Base-by-base conservation (phyloP, 1,140 invertebrate genomes). In the Maconellicoccus hirsutus region DNA sequence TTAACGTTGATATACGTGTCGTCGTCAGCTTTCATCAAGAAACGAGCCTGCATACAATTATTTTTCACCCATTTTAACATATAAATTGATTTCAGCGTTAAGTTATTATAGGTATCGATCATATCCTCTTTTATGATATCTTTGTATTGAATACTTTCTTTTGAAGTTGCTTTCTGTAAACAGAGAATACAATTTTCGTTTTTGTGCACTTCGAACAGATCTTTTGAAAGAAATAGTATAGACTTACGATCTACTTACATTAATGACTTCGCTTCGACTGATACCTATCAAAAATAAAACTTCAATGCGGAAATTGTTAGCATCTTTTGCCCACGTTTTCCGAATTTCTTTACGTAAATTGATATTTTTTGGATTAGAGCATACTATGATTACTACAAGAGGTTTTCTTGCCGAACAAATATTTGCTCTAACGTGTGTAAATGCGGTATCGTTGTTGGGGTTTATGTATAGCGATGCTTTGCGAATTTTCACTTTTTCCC, bases 121-220 rank as follows among this genome's bases (percentile, higher is more conserved):
- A 95, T 96, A 70, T 86, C 86, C 79, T 94, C 92, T 80, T 95
- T 90, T 52, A 98, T 88, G n/a, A 98, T 87, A 79, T 98, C 94
- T 27, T 87, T 85, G 75, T 87, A 86, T 27, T 80, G 79, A 1
- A 83, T 78, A 59, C 80, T 84, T 76, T 89, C 88, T 42, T 84
- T 81, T 2, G 79, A 6, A 12, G 29, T 33, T 33, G 3, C 12
- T 33, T 3, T 12, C 3, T 33, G 29, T 33, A 12, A 33, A n/a
- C n/a, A n/a, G n/a, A n/a, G n/a, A n/a, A n/a, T n/a, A n/a, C n/a
- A n/a, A n/a, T n/a, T n/a, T 12, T 33, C 12, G 29, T n/a, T n/a
- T n/a, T n/a, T n/a, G n/a, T n/a, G n/a, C n/a, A n/a, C n/a, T n/a
- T n/a, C n/a, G n/a, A n/a, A n/a, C n/a, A n/a, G n/a, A n/a, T n/a